phyloP scores from a whole-genome alignment of 2,113 vertebrate genomes.

The Anoplopoma fimbria region DNA sequence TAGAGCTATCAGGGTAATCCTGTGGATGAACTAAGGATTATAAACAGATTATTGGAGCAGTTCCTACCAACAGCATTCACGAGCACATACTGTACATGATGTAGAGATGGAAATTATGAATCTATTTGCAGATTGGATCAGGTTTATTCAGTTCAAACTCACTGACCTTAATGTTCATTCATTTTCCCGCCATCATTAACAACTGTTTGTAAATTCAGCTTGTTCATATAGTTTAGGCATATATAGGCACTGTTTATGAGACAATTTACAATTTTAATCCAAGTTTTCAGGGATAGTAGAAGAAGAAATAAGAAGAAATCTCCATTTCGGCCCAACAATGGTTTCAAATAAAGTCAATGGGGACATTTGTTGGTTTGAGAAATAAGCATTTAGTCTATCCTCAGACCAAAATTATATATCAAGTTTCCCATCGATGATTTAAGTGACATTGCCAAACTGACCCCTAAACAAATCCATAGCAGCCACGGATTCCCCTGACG shows the following conservation, averaged over 20 bases:
- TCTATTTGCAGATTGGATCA: background rate
- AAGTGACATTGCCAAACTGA: conserved; percentile 25
- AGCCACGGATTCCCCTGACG: conserved; percentile 38
- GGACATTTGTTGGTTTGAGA: background rate
- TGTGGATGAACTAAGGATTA: conserved; percentile 56
- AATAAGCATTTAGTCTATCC: background rate
- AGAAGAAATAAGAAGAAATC: background rate
- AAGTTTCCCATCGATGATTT: background rate
- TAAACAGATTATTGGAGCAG: conserved; percentile 47
- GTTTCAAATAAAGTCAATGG: background rate
- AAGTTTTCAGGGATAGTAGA: background rate
- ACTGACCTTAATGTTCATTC: background rate
- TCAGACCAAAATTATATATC: background rate
- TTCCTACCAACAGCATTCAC: conserved; percentile 18
- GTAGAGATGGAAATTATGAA: background rate
- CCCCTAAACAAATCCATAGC: conserved; percentile 41
- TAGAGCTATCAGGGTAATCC: conserved; percentile 43
- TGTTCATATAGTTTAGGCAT: no score
- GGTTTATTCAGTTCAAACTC: background rate
- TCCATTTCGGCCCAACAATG: background rate
- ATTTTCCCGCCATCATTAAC: background rate
- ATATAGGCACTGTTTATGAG: background rate
- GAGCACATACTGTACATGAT: background rate
- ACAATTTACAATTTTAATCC: background rate
- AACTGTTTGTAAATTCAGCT: background rate